Evolutionary conservation across 1,140 invertebrate species (phyloP), one percentile per base, ranked within the genome.

Genomic region (Hyles vespertilio): DNA sequence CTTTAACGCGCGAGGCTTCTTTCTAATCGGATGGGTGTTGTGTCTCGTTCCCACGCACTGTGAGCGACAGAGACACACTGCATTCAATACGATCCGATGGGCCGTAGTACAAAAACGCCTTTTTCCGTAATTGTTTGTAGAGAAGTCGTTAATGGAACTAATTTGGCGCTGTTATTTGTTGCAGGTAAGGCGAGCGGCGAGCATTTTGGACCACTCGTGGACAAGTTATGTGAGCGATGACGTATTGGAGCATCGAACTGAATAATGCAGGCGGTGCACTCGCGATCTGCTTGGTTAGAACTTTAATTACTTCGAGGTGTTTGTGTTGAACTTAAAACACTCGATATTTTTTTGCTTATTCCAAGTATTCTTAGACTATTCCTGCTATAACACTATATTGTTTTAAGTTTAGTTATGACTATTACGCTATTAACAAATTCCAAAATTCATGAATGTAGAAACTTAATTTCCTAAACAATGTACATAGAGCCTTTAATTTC

Each of bases 111-210:
- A 54, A 54, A 54, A 40, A 40, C 36, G 36, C 36, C 36, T 40
- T 8, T 40, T 55, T 49, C 12, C 33, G 52, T 46, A 51, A 51
- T 51, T 61, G 36, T 3, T 56, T 49, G 55, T 51, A 50, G 32
- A 50, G 51, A 60, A 51, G 33, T 48, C 12, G 47, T 46, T 34
- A 44, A 55, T 46, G 32, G 51, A 56, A 34, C 53, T 57, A 58
- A 62, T 57, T 34, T 53, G 50, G 36, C 53, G 50, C 51, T 51
- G 53, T 50, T 52, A 9, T 51, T 61, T 61, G 59, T 61, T 62
- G 48, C 60, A 62, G 56, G 61, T 63, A 63, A 63, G 55, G 52
- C 11, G 51, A 33, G 44, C 34, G 44, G 47, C 53, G n/a, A 10
- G 33, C 34, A 7, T 9, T 56, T 5, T 40, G 36, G 8, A 40